phyloP scores from a whole-genome alignment of 2,113 vertebrate genomes.

The Sclerurus mexicanus region DNA sequence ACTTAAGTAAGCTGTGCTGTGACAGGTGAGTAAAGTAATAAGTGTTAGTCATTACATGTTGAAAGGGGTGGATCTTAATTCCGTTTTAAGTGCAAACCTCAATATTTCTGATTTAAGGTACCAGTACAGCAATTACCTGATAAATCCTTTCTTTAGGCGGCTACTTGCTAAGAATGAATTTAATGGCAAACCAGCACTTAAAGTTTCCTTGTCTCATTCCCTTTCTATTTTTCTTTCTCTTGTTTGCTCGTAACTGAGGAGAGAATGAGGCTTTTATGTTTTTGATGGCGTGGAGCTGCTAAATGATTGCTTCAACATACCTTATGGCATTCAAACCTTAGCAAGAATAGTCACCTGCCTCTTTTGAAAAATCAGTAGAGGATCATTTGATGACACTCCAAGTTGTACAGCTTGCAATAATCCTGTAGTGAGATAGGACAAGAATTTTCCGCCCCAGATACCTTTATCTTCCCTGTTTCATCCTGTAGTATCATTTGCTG shows the following conservation, averaged over 20 bases:
- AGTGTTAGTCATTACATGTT: background rate
- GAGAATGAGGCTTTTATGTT: background rate
- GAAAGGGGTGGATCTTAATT: background rate
- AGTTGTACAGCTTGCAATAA: background rate
- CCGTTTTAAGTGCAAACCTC: background rate
- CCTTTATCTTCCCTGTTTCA: background rate
- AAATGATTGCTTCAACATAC: background rate
- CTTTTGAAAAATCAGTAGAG: background rate
- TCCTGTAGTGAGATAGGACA: background rate
- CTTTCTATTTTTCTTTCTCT: background rate
- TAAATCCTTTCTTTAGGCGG: background rate
- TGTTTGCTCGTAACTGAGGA: background rate
- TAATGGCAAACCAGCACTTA: background rate
- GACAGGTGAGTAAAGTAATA: background rate
- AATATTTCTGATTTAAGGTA: background rate
- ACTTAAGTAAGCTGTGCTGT: background rate
- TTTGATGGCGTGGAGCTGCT: background rate
- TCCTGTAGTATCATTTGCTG: background rate
- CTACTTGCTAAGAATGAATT: background rate
- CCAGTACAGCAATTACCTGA: background rate
- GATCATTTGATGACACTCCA: background rate
- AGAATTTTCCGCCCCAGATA: accelerated
- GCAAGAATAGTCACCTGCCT: background rate
- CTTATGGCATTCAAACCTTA: background rate
- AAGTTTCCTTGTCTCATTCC: background rate